Evolutionary conservation across 2,113 vertebrate species (phyloP).

Genomic region (Trochalopteron elliotii): DNA sequence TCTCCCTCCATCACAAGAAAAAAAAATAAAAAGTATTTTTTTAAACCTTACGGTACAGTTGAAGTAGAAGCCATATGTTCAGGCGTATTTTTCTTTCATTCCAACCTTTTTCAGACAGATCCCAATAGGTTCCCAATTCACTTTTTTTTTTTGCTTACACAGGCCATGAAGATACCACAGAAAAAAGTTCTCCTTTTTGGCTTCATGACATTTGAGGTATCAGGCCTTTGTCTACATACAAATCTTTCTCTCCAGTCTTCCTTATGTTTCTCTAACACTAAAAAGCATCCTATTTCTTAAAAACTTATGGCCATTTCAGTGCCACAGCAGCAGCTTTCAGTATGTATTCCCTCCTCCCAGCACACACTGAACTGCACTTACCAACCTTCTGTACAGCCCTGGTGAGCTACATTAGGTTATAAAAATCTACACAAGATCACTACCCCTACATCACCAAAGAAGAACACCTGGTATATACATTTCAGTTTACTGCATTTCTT

Average conservation of each 20-base stretch:
- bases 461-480: background rate
- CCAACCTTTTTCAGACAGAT: background rate
- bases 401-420: rapidly evolving
- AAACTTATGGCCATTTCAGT: background rate
- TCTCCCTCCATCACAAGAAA: background rate
- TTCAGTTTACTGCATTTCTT: background rate
- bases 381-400: background rate
- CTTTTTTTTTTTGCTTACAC: background rate
- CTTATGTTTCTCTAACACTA: background rate
- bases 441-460: background rate
- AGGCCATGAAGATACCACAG: background rate
- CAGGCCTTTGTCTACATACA: background rate
- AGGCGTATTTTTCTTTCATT: background rate
- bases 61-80: background rate
- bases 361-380: background rate
- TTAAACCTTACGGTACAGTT: background rate
- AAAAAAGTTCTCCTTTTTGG: background rate
- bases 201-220: background rate
- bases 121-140: background rate
- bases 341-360: rapidly evolving
- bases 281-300: background rate
- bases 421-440: background rate
- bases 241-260: background rate
- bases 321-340: background rate
- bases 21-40: too few relatives aligned